Evolutionary conservation across 2,797 vertebrate genomes (phyloP), one percentile per base, ranked within the genome.

Genomic region (Buphagus erythrorhynchus): DNA sequence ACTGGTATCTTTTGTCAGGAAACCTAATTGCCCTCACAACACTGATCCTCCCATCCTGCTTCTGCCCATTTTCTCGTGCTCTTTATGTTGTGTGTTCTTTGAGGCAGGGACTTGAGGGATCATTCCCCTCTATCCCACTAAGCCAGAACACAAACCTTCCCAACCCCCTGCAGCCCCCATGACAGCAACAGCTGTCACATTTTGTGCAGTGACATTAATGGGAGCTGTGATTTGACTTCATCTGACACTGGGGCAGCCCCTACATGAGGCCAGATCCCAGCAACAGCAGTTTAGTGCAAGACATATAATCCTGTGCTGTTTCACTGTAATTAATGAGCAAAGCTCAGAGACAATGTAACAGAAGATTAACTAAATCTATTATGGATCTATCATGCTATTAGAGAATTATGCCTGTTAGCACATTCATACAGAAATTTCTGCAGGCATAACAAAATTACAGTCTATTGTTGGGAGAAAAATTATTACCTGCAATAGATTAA

Each of bases 121-220:
- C 2, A 0, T 52, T 55, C 5, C 13, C 22, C 15, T 77, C 36
- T 29, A 0, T 5, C 55, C 40, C 11, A 3, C 0, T 15, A 26
- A 35, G 12, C 16, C 51, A 66, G 38, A 13, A 28, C 22, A n/a
- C 19, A 75, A 74, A 65, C 10, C 13, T 15, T 40, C 25, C 68
- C 33, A 28, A 13, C 4, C 18, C 57, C 6, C 20, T 4, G 5
- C 11, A 38, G 49, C 49, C 11, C 11, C 48, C 7, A 3, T 0
- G 0, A 9, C n/a, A 90, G 38, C 51, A 66, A 22, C 59, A 48
- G 73, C 24, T 62, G 19, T 16, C 6, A 36, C 22, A 5, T 65
- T 85, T 69, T 51, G 46, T 9, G 33, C 16, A 24, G 38, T 26
- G 67, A 14, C 1, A 0, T 31, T 36, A 51, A 59, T 16, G 36